phyloP scores from a whole-genome alignment of 2,797 vertebrate species.

The Podarcis siculus region DNA sequence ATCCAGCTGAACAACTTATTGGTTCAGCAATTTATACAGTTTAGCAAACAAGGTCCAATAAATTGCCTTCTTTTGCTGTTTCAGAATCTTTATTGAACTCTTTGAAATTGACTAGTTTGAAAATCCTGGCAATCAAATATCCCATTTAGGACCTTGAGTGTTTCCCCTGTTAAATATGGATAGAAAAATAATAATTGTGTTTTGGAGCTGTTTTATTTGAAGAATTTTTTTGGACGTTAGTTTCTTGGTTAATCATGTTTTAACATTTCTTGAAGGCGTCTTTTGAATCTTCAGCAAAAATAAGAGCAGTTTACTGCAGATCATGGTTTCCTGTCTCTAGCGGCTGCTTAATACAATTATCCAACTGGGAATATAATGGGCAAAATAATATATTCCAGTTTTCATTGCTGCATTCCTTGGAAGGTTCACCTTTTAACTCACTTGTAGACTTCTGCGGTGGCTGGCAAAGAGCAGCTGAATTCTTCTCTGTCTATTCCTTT shows the following conservation, averaged over 20 bases:
- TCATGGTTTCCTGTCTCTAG: slow-evolving; percentile 58
- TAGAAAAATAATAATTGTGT: slow-evolving; percentile 66
- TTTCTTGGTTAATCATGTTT: slow-evolving; percentile 33
- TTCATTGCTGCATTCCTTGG: slow-evolving; percentile 82
- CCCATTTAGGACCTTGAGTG: slow-evolving; percentile 59
- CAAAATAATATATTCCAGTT: slow-evolving; percentile 74
- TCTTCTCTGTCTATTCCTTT: slow-evolving; percentile 88
- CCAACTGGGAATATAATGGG: slow-evolving; percentile 66
- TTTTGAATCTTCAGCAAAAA: slow-evolving; percentile 54
- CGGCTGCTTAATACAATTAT: slow-evolving; percentile 58
- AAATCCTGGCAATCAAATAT: slow-evolving; percentile 57
- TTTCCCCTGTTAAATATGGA: slow-evolving; percentile 72
- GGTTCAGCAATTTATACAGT: slow-evolving; percentile 4
- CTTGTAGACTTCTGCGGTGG: slow-evolving; percentile 83
- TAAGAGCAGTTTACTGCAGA: slow-evolving; percentile 53
- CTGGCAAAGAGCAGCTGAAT: slow-evolving; percentile 83
- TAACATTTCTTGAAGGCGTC: slow-evolving; percentile 55
- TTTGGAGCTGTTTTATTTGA: slow-evolving; percentile 63
- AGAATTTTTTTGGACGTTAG: slow-evolving; percentile 52
- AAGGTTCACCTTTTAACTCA: slow-evolving; percentile 84
- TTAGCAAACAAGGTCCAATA: neutral
- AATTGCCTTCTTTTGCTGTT: slow-evolving; percentile 13
- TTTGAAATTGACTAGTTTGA: slow-evolving; percentile 36
- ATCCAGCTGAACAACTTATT: neutral
- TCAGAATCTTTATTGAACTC: neutral